Conservation (phyloP, 2,888 invertebrate species). For the Diarsia dahlii region DNA sequence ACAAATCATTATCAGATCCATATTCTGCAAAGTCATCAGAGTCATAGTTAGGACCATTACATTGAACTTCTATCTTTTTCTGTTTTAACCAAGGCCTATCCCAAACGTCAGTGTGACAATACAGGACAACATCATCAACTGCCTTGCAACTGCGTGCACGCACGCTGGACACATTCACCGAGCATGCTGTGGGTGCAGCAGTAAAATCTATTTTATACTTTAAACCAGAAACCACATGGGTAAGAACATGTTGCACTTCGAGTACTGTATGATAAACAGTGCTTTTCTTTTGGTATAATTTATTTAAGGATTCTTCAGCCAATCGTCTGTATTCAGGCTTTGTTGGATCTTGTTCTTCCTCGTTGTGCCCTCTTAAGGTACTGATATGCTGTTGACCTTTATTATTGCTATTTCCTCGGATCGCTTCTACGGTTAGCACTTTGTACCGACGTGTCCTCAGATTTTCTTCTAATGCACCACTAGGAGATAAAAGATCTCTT, state of each 20-base stretch:
- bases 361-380: slow-evolving; percentile 26
- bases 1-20: slow-evolving; percentile 17
- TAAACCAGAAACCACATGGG: slow-evolving; percentile 60
- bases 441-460: slow-evolving; percentile 55
- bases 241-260: slow-evolving; percentile 45
- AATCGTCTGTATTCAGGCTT: slow-evolving; percentile 47
- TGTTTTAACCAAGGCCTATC: slow-evolving; percentile 53
- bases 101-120: slow-evolving; percentile 56
- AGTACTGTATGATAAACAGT: slow-evolving; percentile 44
- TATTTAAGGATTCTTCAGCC: slow-evolving; percentile 54
- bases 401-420: background rate
- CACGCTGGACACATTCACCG: slow-evolving; percentile 42
- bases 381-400: background rate
- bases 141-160: slow-evolving; percentile 52
- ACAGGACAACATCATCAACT: slow-evolving; percentile 26
- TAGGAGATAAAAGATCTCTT: slow-evolving; percentile 21
- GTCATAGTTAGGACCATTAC: slow-evolving; percentile 60
- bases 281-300: slow-evolving; percentile 46
- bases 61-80: slow-evolving; percentile 72
- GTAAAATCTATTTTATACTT: slow-evolving; percentile 53
- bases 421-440: slow-evolving; percentile 62
- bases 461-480: slow-evolving; percentile 48
- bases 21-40: slow-evolving; percentile 17
- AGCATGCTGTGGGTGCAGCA: slow-evolving; percentile 59
- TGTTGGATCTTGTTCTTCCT: slow-evolving; percentile 40